Percentiles rank a stretch among this genome's conserved stretches.
These are phyloP conservation scores for Charaxes varanes DNA, from an alignment of 1,140 invertebrate species.

Conservation along the genomic window DNA sequence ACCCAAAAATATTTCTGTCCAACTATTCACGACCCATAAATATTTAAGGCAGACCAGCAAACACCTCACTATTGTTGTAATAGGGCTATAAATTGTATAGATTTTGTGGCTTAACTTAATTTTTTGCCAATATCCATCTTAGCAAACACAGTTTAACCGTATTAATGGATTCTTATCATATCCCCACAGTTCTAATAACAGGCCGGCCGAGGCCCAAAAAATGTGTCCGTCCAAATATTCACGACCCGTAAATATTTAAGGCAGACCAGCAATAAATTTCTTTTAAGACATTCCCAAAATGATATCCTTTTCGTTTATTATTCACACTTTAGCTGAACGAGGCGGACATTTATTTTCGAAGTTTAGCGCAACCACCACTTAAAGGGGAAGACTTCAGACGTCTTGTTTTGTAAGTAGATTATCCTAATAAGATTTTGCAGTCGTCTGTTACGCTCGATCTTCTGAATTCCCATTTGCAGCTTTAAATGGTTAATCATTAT, in stretches of 20 bases:
- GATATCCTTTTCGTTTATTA: slow-evolving; percentile 19
- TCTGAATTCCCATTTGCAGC: slow-evolving; percentile 16
- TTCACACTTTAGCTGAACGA: slow-evolving; percentile 21
- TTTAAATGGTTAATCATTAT: too few relatives aligned
- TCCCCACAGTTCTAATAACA: slow-evolving; percentile 5
- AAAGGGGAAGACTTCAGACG: slow-evolving; percentile 23
- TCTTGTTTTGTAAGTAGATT: slow-evolving; percentile 31
- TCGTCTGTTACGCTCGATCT: slow-evolving; percentile 18
- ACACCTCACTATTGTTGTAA: too few relatives aligned
- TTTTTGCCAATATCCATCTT: too few relatives aligned
- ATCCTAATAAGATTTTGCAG: slow-evolving; percentile 32
- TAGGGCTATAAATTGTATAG: too few relatives aligned
- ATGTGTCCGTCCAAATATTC: slow-evolving; percentile 3
- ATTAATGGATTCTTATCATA: slow-evolving; percentile 4
- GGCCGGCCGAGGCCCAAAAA: slow-evolving; percentile 5
- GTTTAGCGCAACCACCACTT: slow-evolving; percentile 29
- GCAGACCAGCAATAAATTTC: slow-evolving; percentile 6
- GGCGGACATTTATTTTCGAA: slow-evolving; percentile 27
- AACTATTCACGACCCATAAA: slow-evolving; percentile 1
- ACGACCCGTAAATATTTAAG: slow-evolving; percentile 1
- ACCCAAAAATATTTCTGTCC: slow-evolving; percentile 1
- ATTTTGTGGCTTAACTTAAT: too few relatives aligned
- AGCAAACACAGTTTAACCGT: slow-evolving; percentile 7
- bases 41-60: slow-evolving; percentile 1
- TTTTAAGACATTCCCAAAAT: slow-evolving; percentile 9